phyloP scores from a whole-genome alignment of 1,140 invertebrate species.

The Theocolax elegans region DNA sequence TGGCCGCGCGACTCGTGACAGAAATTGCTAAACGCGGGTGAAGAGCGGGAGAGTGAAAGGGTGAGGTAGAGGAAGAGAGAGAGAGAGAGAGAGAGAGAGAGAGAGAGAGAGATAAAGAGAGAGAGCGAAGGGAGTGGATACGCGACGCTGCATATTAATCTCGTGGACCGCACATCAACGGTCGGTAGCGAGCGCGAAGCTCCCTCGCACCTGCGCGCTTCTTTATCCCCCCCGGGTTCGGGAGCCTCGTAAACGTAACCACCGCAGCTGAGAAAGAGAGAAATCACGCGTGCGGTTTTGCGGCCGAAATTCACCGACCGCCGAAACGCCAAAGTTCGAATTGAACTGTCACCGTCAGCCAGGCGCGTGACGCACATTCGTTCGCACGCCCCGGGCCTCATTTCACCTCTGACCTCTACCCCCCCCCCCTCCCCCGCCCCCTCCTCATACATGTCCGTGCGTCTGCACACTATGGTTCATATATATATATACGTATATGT shows the following conservation, averaged over 20 bases:
- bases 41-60: no score
- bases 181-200: background rate
- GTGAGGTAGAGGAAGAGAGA: no score
- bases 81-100: slow-evolving; percentile 62
- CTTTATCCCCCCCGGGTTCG: slow-evolving; percentile 6
- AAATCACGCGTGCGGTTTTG: slow-evolving; percentile 64
- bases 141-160: slow-evolving; percentile 39
- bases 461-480: no score
- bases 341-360: slow-evolving; percentile 68
- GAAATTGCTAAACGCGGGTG: slow-evolving; percentile 64
- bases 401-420: slow-evolving; percentile 10
- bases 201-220: slow-evolving; percentile 25
- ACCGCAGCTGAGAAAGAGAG: slow-evolving; percentile 33
- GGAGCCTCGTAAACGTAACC: slow-evolving; percentile 25
- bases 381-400: background rate
- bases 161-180: slow-evolving; percentile 28
- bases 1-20: slow-evolving; percentile 62
- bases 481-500: no score
- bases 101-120: slow-evolving; percentile 52
- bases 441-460: no score
- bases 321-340: slow-evolving; percentile 66
- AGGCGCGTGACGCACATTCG: slow-evolving; percentile 44
- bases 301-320: slow-evolving; percentile 61
- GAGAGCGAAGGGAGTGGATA: no score
- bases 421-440: no score